A percentile compares a stretch with the other conserved stretches of the same genome.
Conservation (phyloP, 1,140 invertebrate genomes). For the Magallana ariakensis region DNA sequence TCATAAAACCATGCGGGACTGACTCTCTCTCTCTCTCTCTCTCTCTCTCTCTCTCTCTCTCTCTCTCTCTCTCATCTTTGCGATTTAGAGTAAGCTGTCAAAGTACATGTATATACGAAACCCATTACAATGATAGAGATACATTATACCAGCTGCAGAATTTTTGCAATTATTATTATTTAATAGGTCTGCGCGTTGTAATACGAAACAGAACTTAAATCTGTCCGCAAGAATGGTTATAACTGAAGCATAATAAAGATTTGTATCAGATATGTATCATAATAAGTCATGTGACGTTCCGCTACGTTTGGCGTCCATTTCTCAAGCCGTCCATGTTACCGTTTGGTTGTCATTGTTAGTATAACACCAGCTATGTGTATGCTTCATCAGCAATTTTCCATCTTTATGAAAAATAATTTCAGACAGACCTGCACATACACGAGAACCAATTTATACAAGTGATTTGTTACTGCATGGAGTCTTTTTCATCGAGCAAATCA, state of each 20-base stretch:
- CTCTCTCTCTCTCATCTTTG: too few species aligned
- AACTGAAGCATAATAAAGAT: neutral
- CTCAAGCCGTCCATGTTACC: neutral
- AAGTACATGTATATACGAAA: too few species aligned
- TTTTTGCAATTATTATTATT: neutral
- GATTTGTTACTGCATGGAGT: too few species aligned
- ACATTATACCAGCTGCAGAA: too few species aligned
- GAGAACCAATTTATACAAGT: too few species aligned
- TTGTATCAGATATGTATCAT: conserved; percentile 1
- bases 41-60: too few species aligned
- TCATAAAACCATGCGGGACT: too few species aligned
- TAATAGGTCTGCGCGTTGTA: neutral
- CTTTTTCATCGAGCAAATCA: too few species aligned
- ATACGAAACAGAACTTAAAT: neutral
- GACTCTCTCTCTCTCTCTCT: too few species aligned
- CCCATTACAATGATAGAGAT: too few species aligned
- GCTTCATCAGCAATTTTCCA: neutral
- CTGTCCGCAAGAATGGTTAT: neutral
- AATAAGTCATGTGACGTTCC: neutral
- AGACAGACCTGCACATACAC: neutral
- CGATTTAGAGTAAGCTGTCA: too few species aligned
- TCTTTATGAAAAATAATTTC: neutral
- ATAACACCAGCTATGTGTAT: neutral
- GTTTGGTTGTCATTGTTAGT: neutral
- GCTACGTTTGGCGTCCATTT: neutral